Base-by-base conservation (phyloP, 2,113 vertebrate genomes). In the Pogonocichla stellata region DNA sequence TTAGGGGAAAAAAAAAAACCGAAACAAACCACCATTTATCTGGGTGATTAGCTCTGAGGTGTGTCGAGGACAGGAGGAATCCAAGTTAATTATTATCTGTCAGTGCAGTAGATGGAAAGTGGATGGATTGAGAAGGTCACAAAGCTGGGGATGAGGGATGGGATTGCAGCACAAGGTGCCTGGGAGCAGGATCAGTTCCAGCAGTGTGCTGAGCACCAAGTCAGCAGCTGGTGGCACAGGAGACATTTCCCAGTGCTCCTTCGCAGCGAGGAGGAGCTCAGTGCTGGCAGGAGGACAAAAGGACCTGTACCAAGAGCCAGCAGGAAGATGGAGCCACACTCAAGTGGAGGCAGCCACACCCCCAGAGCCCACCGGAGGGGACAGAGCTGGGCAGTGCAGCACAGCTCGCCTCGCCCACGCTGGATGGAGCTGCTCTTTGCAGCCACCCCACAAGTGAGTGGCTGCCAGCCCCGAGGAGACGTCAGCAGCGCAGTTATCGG, bases 71-170 rank as follows among this genome's bases (percentile, higher is more conserved):
- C 6, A 2, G 65, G 53, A 92, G 64, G 57, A 87, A 87, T 90
- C 79, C 19, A 29, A 58, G 85, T 93, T 93, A 95, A 95, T 93
- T 61, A 90, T 92, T 80, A 86, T 77, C 79, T 94, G 88, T 72
- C 93, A 58, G 9, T 5, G n/a, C 16, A 43, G 78, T 34, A 75
- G 87, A 66, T 70, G 67, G 47, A 26, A 85, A 93, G 67, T 4
- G 47, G 80, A 80, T 19, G 67, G 60, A 28, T 3, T 7, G 67
- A 73, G 93, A 22, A 88, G 64, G 58, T 86, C 79, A 78, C 62
- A 24, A 9, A 45, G 75, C 80, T 69, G 67, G 65, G 5, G 8
- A 31, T 3, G 43, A 75, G 61, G 40, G 53, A 73, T 22, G 18
- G 38, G 42, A 38, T 42, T 28, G 58, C 75, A 74, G 71, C 57